phyloP scores from a whole-genome alignment of 2,113 vertebrate genomes.

The Pachypanchax playfairii region DNA sequence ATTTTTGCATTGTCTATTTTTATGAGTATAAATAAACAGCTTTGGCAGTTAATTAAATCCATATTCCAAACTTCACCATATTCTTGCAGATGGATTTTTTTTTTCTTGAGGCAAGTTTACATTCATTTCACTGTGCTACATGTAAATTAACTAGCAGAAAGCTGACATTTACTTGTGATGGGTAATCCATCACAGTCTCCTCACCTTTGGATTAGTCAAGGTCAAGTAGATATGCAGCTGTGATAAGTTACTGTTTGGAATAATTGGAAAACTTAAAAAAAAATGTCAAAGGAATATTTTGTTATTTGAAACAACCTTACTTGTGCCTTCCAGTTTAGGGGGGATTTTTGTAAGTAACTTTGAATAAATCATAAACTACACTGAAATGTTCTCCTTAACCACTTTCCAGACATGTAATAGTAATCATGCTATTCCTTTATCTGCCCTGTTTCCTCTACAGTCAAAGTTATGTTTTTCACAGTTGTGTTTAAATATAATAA shows the following conservation, averaged over 20 bases:
- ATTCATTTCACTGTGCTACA: slow-evolving; percentile 19
- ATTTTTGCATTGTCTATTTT: slow-evolving; percentile 26
- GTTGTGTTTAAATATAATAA: too few species aligned
- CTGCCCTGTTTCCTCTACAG: too few species aligned
- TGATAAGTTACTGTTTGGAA: slow-evolving; percentile 1
- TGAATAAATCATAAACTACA: too few species aligned
- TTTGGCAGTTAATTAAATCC: slow-evolving; percentile 8
- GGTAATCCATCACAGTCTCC: slow-evolving; percentile 42
- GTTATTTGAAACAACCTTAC: background rate
- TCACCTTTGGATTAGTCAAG: slow-evolving; percentile 44
- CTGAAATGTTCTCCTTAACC: too few species aligned
- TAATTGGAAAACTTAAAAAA: background rate
- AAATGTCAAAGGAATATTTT: background rate
- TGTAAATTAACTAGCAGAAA: slow-evolving; percentile 37
- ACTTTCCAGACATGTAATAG: too few species aligned
- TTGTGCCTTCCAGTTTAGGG: background rate
- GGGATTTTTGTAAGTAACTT: too few species aligned
- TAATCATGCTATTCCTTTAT: too few species aligned
- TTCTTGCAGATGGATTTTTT: slow-evolving; percentile 28
- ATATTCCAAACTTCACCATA: slow-evolving; percentile 16
- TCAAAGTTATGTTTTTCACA: too few species aligned
- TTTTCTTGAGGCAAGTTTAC: slow-evolving; percentile 27
- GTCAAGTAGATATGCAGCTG: slow-evolving; percentile 25
- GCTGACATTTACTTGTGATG: slow-evolving; percentile 10
- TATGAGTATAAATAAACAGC: slow-evolving; percentile 18